These are phyloP conservation scores for Prostheceraeus crozeri DNA, from an alignment of 2,888 invertebrate species.

Conservation along the genomic window DNA sequence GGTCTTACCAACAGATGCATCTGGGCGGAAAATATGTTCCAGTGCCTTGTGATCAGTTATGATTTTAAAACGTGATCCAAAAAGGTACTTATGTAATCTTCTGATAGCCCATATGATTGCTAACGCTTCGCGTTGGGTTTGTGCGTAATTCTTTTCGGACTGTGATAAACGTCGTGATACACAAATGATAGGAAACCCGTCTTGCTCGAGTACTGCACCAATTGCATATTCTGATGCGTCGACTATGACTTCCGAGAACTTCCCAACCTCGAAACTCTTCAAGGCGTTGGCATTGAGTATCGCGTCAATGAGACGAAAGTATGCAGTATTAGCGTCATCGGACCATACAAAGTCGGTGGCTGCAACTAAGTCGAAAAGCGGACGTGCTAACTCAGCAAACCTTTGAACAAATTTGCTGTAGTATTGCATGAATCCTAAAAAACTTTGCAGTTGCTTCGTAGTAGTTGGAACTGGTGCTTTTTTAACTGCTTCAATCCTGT, in stretches of 20 bases:
- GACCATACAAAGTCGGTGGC: background rate
- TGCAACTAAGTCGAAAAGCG: background rate
- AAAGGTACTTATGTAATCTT: constrained; percentile 19
- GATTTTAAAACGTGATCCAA: constrained; percentile 4
- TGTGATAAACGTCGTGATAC: background rate
- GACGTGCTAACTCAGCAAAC: background rate
- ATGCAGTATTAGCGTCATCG: background rate
- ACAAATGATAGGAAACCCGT: constrained; percentile 26
- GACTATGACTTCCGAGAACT: background rate
- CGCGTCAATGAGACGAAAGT: constrained; percentile 6
- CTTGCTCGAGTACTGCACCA: constrained; percentile 17
- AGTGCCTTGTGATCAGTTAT: constrained; percentile 21
- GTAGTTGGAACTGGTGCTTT: constrained; percentile 15
- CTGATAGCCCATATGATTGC: constrained; percentile 23
- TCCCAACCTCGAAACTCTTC: background rate
- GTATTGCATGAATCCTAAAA: constrained; percentile 7
- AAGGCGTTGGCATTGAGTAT: background rate
- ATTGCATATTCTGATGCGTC: constrained; percentile 19
- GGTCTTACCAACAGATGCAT: background rate
- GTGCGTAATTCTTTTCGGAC: background rate
- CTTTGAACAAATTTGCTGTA: constrained; percentile 20
- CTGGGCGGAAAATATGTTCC: background rate
- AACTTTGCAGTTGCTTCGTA: background rate
- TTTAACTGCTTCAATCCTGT: background rate
- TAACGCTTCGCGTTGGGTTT: constrained; percentile 13